These are phyloP conservation scores for Macaria notata DNA, from an alignment of 2,888 invertebrate species.

Conservation along the genomic window DNA sequence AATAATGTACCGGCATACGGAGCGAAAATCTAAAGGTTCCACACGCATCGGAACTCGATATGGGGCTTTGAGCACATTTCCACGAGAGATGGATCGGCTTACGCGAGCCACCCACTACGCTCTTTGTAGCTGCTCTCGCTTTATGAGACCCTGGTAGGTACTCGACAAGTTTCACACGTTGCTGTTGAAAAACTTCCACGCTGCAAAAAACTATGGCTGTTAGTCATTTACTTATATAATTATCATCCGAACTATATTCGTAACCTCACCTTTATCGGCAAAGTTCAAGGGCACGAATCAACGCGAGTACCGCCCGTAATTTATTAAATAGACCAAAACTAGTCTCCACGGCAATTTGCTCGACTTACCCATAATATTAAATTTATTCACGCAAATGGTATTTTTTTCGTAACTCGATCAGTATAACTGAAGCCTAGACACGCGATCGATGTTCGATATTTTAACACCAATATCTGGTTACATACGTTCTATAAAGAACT, in stretches of 20 bases:
- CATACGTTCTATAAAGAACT: conserved; percentile 16
- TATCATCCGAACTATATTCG: conserved; percentile 2
- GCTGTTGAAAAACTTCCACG: conserved; percentile 1
- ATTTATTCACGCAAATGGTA: conserved; percentile 22
- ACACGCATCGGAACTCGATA: conserved; percentile 74
- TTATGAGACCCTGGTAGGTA: conserved; percentile 54
- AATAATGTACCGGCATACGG: conserved; percentile 79
- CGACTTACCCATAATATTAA: conserved; percentile 17
- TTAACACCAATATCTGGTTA: conserved; percentile 33
- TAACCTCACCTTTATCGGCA: conserved; percentile 15
- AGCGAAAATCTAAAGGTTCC: conserved; percentile 77
- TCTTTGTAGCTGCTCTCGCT: conserved; percentile 45
- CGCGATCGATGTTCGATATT: conserved; percentile 21
- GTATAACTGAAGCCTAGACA: conserved; percentile 29
- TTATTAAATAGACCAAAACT: conserved; percentile 25
- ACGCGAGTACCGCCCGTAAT: conserved; percentile 15
- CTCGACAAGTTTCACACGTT: conserved; percentile 18
- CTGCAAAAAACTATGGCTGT: conserved; percentile 3
- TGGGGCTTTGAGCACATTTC: conserved; percentile 75
- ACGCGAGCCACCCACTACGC: conserved; percentile 75
- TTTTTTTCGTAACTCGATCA: conserved; percentile 27
- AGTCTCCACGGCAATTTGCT: conserved; percentile 21
- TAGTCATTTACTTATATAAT: neutral
- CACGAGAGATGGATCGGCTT: conserved; percentile 79
- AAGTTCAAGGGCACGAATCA: conserved; percentile 23